A percentile compares a stretch with the other conserved stretches of the same genome.
Evolutionary conservation across 2,113 vertebrate genomes (phyloP).

Genomic region (Dascyllus trimaculatus): DNA sequence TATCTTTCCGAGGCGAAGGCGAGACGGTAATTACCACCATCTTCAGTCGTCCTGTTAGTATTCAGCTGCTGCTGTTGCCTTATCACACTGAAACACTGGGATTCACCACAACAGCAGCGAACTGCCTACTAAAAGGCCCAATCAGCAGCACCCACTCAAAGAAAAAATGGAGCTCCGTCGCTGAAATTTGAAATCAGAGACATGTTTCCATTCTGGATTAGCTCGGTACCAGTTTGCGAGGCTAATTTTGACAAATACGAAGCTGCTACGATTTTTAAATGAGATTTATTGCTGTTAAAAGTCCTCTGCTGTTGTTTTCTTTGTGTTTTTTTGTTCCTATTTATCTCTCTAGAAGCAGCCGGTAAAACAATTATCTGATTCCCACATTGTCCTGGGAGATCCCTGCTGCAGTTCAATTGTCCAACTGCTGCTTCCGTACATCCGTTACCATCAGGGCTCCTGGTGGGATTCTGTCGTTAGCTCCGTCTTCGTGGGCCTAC

Average conservation of each 20-base stretch:
- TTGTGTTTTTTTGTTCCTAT: too few relatives aligned
- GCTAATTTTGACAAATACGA: conserved; percentile 13
- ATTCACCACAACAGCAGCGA: conserved; percentile 30
- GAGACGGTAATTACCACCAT: conserved; percentile 61
- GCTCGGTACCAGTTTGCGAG: not conserved
- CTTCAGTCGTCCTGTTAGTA: conserved; percentile 56
- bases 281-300: conserved; percentile 15
- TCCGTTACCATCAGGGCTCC: not conserved
- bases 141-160: conserved; percentile 24
- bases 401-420: not conserved
- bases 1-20: conserved; percentile 40
- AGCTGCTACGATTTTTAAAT: not conserved
- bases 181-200: conserved; percentile 30
- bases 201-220: not conserved
- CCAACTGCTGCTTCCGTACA: not conserved
- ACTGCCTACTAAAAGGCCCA: not conserved
- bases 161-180: conserved; percentile 11
- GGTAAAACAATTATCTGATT: conserved; percentile 11
- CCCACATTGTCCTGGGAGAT: not conserved
- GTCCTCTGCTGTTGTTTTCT: not conserved
- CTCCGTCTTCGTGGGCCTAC: not conserved
- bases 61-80: conserved; percentile 49
- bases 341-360: not conserved
- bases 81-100: conserved; percentile 64
- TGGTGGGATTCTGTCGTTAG: not conserved